Conservation (phyloP, 2,113 vertebrate genomes). For the Psittacus erithacus region DNA sequence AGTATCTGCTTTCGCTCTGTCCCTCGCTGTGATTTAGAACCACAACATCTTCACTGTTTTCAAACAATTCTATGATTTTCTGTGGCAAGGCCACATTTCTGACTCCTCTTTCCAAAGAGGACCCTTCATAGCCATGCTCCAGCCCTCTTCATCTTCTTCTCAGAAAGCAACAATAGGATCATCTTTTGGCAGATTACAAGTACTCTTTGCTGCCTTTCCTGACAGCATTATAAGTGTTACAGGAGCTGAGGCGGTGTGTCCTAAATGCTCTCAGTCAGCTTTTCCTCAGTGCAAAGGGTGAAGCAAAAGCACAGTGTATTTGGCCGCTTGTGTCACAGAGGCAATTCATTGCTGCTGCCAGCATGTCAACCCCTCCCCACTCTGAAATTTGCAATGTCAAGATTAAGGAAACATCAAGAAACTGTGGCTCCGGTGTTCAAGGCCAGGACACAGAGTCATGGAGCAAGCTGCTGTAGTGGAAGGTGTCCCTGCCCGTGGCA, state of each 20-base stretch:
- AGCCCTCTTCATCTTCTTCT: neutral
- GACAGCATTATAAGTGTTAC: too few species aligned
- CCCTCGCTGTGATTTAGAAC: neutral
- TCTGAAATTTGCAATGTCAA: neutral
- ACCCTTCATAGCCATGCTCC: neutral
- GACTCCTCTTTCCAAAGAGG: neutral
- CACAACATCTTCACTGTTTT: fast-evolving
- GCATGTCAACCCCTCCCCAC: neutral
- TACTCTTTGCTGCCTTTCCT: neutral
- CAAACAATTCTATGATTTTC: neutral
- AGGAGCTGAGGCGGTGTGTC: fast-evolving
- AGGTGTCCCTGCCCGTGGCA: neutral
- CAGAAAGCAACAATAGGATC: neutral
- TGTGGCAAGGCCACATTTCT: neutral
- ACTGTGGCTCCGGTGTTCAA: neutral
- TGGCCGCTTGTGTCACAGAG: neutral
- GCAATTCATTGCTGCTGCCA: neutral
- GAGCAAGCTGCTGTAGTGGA: neutral
- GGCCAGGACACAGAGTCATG: neutral
- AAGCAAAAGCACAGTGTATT: neutral
- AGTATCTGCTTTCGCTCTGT: neutral
- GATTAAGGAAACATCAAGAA: neutral
- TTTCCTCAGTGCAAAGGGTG: fast-evolving
- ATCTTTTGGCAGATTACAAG: neutral
- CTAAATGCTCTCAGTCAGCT: neutral